Evolutionary conservation across 2,797 vertebrate species (phyloP).

Genomic region (Huso huso): DNA sequence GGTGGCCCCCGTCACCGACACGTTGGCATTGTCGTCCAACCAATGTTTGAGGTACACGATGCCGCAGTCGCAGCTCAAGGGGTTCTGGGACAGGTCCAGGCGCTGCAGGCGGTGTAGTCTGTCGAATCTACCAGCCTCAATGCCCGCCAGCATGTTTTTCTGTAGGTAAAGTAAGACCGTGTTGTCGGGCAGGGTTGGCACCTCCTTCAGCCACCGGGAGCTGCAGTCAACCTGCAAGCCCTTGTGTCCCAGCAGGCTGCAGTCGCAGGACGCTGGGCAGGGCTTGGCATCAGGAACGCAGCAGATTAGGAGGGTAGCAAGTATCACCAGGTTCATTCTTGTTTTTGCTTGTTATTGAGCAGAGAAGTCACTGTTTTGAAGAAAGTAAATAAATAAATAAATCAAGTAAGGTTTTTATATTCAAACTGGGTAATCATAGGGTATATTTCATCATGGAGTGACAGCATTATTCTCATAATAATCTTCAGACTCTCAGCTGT

Average conservation of each 20-base stretch:
- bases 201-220: constrained; percentile 21
- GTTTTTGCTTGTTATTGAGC: no score
- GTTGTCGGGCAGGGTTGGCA: constrained; percentile 40
- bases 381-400: no score
- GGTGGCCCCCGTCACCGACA: rapidly evolving
- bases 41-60: constrained; percentile 55
- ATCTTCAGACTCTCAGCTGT: no score
- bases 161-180: constrained; percentile 48
- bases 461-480: no score
- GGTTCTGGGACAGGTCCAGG: constrained; percentile 41
- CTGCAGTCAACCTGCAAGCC: constrained; percentile 47
- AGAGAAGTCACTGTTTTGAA: no score
- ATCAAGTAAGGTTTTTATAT: no score
- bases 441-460: no score
- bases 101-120: constrained; percentile 32
- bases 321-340: no score
- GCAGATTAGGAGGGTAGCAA: not conserved
- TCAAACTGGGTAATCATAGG: no score
- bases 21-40: constrained; percentile 27
- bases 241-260: constrained; percentile 21
- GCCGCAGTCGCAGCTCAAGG: constrained; percentile 59
- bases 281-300: constrained; percentile 15
- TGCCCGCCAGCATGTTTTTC: constrained; percentile 48
- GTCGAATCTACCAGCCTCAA: constrained; percentile 47
- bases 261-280: constrained; percentile 47